Percentiles rank a stretch among this genome's conserved stretches.
phyloP scores from a whole-genome alignment of 2,797 vertebrate species.

The Coluber constrictor region DNA sequence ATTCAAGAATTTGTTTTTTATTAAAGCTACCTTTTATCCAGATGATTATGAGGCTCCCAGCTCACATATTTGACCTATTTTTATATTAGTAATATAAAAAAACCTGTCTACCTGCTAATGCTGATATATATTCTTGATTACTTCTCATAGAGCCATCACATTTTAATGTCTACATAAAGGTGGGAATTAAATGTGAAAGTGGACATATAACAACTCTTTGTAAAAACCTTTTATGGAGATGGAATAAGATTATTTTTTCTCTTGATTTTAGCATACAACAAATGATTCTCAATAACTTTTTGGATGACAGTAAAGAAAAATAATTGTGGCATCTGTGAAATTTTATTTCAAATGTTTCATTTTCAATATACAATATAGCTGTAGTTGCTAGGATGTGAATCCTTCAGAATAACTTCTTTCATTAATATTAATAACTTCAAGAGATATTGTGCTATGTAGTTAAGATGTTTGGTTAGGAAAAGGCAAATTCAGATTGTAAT shows the following conservation, averaged over 20 bases:
- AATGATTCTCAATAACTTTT: slow-evolving; percentile 19
- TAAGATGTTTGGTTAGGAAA: not conserved
- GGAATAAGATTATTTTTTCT: not conserved
- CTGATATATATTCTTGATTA: not conserved
- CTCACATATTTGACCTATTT: not conserved
- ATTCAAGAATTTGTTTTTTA: not conserved
- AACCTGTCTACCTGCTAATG: not conserved
- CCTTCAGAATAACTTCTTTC: not conserved
- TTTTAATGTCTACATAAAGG: not conserved
- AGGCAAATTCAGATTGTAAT: not conserved
- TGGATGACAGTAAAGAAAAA: slow-evolving; percentile 2
- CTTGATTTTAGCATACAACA: not conserved
- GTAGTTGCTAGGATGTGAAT: not conserved
- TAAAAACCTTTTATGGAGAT: not conserved
- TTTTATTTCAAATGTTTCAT: slow-evolving; percentile 19
- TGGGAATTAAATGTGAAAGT: not conserved
- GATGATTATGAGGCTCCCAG: not conserved
- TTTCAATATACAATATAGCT: not conserved
- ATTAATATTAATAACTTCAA: not conserved
- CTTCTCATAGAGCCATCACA: not conserved
- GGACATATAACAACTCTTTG: not conserved
- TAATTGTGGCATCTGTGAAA: slow-evolving; percentile 8
- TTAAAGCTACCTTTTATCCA: not conserved
- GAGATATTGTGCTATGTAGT: not conserved
- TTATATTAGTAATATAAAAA: not conserved